Percentiles rank a stretch among this genome's conserved stretches.
Conservation (phyloP, 2,797 vertebrate genomes). For the Clarias platycephalus region DNA sequence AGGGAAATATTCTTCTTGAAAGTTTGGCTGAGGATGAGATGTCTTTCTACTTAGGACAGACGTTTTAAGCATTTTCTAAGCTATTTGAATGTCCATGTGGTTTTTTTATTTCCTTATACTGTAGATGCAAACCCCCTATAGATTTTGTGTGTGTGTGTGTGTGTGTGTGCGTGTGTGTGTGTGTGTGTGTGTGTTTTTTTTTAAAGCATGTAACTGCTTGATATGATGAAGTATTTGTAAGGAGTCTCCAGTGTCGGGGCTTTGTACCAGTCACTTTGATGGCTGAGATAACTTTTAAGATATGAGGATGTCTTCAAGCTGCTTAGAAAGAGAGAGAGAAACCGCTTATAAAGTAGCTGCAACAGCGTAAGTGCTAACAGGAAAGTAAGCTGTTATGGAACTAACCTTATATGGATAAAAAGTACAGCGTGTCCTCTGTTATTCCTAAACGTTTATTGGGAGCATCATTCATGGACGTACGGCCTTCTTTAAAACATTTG, state of each 20-base stretch:
- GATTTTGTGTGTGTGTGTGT: not conserved
- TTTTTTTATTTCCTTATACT: not conserved
- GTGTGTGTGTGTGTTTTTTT: too few species aligned
- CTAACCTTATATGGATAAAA: not conserved
- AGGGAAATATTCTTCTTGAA: constrained; percentile 26
- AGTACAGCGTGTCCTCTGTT: not conserved
- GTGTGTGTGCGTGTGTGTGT: too few species aligned
- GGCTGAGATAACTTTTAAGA: not conserved
- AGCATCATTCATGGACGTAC: too few species aligned
- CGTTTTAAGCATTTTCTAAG: not conserved
- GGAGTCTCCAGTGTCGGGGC: not conserved
- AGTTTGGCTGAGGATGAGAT: not conserved
- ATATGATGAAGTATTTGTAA: not conserved
- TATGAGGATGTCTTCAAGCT: not conserved
- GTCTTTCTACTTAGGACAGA: not conserved
- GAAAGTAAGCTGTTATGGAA: not conserved
- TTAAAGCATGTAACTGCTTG: not conserved
- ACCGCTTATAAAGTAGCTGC: not conserved
- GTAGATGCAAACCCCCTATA: not conserved
- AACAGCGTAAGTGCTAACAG: not conserved
- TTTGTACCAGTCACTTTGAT: not conserved
- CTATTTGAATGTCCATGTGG: not conserved
- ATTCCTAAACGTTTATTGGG: too few species aligned
- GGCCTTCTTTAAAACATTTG: too few species aligned
- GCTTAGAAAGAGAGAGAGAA: not conserved